Base-by-base conservation (phyloP, 2,113 vertebrate species). In the Capreolus pygargus region DNA sequence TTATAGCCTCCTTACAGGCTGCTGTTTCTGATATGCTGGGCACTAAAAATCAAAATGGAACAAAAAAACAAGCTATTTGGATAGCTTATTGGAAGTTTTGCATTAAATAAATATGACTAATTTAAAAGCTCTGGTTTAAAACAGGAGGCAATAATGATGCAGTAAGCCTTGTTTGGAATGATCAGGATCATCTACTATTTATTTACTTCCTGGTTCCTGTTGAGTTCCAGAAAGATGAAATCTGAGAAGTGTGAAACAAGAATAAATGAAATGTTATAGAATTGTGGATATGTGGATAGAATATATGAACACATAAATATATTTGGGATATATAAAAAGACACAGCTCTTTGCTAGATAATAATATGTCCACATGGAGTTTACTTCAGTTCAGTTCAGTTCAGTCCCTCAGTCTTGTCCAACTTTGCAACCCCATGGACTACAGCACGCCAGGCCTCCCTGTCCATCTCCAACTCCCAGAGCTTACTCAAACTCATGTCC, bases 241-340 rank as follows among this genome's bases (percentile, higher is more conserved):
- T 96, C 60, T 91, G 83, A 90, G 28, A 90, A 84, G 39, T 79
- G 25, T 93, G 92, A 96, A 86, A 86, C 21, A 67, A 76, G 57
- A 94, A 45, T 94, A 92, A 94, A 58, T 82, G 28, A 92, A 92
- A 84, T 96, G 19, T 92, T 92, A 74, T 9, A 70, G 85, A 45
- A 57, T 47, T 86, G 33, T 87, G 36, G 45, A 86, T 93, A 86
- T 76, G n/a, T 90, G 47, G 9, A n/a, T 43, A 83, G 61, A 14
- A 67, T 52, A 16, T 86, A 61, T 45, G 47, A 64, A 55, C 88
- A 70, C 81, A 52, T 92, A 61, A 58, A 57, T 33, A 16, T 25
- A 89, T 70, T 55, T 61, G 33, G 33, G 27, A 54, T 30, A 78
- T 52, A 60, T 74, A 52, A 87, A 94, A 52, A 60, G 27, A 15